Base-by-base conservation (phyloP, 2,888 invertebrate species). In the Gonocerus acuteangulatus region DNA sequence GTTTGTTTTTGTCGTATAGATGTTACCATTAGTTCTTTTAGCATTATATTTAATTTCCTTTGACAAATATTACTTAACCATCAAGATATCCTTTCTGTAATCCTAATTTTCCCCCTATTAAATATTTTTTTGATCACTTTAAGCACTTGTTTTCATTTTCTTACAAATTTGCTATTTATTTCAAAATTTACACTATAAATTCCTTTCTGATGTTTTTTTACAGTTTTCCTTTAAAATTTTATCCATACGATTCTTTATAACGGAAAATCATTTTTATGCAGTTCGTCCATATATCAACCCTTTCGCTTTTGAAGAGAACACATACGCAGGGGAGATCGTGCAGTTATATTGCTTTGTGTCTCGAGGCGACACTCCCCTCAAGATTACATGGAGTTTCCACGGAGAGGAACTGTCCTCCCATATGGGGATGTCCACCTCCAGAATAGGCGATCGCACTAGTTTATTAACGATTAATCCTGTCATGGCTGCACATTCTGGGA, bases 211-310 rank as follows among this genome's bases (percentile, higher is more conserved):
- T 16, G 22, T 51, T 34, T 27, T 27, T 48, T 49, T 54, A 2
- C 7, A 44, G n/a, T 16, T 44, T 44, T 16, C 18, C 15, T 16
- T 16, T 15, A 44, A 44, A n/a, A 44, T 16, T 16, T 44, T 15
- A n/a, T 2, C 44, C 1, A 18, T 18, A 27, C 27, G 9, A 27
- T 27, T 27, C 27, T 27, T 4, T 27, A 27, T 27, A 27, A 27
- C 9, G 27, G 27, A 27, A 27, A 27, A 27, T 27, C 21, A 45
- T 57, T 44, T 64, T 23, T 60, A 51, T 48, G 62, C 83, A 89
- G 89, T 88, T 77, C 74, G 84, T 72, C 89, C 89, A 74, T 85
- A 83, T 75, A 87, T 89, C 76, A 84, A 80, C 75, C 87, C 88
- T 71, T 89, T 89, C 77, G 82, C 82, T 74, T 88, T 89, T 75